Evolutionary conservation across 2,113 vertebrate species (phyloP).

Genomic region (Ptyas mucosa): DNA sequence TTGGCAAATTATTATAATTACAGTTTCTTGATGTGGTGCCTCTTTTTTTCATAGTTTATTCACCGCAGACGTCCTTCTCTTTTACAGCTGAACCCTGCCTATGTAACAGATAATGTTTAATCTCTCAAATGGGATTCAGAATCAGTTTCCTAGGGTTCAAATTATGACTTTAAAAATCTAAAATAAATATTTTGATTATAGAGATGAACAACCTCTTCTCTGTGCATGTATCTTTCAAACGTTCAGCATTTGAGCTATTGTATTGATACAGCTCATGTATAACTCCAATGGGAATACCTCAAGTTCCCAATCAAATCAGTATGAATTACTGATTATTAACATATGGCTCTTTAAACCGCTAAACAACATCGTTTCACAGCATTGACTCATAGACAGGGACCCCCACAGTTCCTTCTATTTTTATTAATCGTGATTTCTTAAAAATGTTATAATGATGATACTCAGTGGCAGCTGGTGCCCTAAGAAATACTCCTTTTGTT

Average conservation of each 20-base stretch:
- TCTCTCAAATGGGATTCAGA: conserved; percentile 3
- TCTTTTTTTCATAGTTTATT: neutral
- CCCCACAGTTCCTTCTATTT: neutral
- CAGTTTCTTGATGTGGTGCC: neutral
- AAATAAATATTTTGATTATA: neutral
- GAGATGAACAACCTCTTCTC: neutral
- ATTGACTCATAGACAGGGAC: neutral
- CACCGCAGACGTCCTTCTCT: neutral
- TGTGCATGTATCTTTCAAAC: neutral
- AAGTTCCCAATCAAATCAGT: neutral
- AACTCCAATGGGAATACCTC: neutral
- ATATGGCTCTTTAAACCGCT: neutral
- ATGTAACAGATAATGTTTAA: neutral
- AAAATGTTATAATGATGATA: neutral
- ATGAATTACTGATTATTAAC: neutral
- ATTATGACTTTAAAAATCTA: neutral
- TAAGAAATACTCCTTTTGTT: neutral
- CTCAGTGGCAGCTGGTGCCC: neutral
- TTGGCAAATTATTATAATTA: neutral
- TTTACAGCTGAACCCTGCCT: neutral
- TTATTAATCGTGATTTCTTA: neutral
- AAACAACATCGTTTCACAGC: neutral
- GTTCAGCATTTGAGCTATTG: neutral
- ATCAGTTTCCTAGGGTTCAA: neutral
- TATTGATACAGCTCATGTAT: neutral